Conservation (phyloP, 1,140 invertebrate species). For the Papilio polytes region DNA sequence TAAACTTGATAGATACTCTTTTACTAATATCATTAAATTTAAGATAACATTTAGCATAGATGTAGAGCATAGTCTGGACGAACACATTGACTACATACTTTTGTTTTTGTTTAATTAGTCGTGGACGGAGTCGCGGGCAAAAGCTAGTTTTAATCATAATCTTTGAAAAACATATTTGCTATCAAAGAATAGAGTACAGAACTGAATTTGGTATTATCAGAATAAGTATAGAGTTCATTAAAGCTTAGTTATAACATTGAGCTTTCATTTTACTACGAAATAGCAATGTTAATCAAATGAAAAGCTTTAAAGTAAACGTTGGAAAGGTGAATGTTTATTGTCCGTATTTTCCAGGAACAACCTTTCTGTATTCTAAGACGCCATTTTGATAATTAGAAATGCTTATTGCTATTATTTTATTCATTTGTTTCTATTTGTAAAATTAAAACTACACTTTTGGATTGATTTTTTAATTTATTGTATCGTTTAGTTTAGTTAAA, state of each 20-base stretch:
- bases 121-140: no score
- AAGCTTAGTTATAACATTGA: background rate
- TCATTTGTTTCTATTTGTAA: background rate
- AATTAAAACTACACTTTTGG: background rate
- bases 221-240: background rate
- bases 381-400: conserved; percentile 14
- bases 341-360: background rate
- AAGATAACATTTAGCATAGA: no score
- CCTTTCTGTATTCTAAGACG: conserved; percentile 11
- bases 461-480: no score
- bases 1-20: no score
- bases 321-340: conserved; percentile 9
- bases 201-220: background rate
- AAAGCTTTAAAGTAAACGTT: background rate
- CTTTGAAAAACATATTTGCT: no score
- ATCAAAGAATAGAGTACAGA: no score
- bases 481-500: no score
- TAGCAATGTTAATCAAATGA: conserved; percentile 19
- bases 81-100: no score
- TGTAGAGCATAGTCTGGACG: no score
- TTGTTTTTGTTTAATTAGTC: no score
- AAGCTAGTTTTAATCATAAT: no score
- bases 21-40: no score
- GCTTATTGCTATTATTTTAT: background rate
- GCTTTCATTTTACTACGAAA: background rate